Evolutionary conservation across 2,797 vertebrate species (phyloP).

Genomic region (Rhinogobio ventralis): DNA sequence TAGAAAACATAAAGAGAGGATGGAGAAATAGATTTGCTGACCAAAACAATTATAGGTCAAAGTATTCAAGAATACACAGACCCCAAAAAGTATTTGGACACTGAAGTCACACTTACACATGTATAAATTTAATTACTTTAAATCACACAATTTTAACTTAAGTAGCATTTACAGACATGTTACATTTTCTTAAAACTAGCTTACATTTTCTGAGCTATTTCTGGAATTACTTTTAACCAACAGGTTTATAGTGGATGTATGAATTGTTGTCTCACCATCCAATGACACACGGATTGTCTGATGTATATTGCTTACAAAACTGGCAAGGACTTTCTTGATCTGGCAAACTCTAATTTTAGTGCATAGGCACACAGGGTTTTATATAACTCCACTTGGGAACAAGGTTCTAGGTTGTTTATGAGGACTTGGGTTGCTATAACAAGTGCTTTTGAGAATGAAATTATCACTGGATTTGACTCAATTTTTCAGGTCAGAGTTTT

Average conservation of each 20-base stretch:
- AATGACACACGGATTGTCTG: not conserved
- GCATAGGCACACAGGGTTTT: not conserved
- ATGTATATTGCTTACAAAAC: not conserved
- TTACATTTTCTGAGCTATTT: not conserved
- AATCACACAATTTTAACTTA: not conserved
- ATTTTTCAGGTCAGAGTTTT: not conserved
- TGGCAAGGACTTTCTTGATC: not conserved
- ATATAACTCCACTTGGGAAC: not conserved
- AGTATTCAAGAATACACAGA: not conserved
- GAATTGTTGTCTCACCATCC: not conserved
- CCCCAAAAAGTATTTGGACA: not conserved
- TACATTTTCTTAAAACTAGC: not conserved
- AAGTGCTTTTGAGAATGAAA: not conserved
- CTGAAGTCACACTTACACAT: not conserved
- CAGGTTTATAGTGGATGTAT: not conserved
- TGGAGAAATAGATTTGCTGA: constrained; percentile 3
- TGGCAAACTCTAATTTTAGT: not conserved
- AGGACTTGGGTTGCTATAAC: not conserved
- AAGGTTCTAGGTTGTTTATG: not conserved
- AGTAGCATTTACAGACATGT: not conserved
- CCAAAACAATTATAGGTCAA: not conserved
- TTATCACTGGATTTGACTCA: not conserved
- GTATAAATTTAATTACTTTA: not conserved
- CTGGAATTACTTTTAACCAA: not conserved
- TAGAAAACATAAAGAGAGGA: constrained; percentile 6